A percentile compares a stretch with the other conserved stretches of the same genome.
Evolutionary conservation across 2,888 invertebrate species (phyloP).

Genomic region (Eristalinus sepulchralis): DNA sequence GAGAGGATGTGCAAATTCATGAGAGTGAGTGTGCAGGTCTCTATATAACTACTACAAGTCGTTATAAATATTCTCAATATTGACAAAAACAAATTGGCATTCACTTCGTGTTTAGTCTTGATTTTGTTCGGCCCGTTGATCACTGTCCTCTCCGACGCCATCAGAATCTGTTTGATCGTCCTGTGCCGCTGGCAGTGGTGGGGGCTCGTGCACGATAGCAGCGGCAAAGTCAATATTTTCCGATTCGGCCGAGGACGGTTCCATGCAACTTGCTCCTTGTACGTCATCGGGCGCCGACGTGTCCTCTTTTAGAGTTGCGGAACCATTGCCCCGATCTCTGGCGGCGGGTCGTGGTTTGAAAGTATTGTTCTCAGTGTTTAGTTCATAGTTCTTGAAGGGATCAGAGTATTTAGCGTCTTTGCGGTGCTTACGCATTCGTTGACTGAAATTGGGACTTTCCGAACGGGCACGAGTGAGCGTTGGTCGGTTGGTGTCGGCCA

Average conservation of each 20-base stretch:
- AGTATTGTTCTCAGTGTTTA: conserved; percentile 79
- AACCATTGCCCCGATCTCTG: conserved; percentile 45
- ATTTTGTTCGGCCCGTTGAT: conserved; percentile 42
- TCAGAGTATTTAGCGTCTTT: conserved; percentile 75
- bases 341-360: conserved; percentile 75
- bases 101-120: conserved; percentile 50
- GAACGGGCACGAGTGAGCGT: conserved; percentile 78
- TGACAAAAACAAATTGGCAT: conserved; percentile 61
- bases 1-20: not conserved
- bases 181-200: not conserved
- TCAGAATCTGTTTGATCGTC: conserved; percentile 57
- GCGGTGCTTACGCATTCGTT: conserved; percentile 73
- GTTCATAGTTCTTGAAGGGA: conserved; percentile 79
- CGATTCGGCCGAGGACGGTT: conserved; percentile 41
- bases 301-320: conserved; percentile 42
- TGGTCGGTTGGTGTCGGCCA: conserved; percentile 73
- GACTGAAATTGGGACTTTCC: conserved; percentile 79
- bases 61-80: conserved; percentile 14
- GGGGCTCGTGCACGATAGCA: conserved; percentile 19
- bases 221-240: conserved; percentile 44
- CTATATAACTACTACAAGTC: conserved; percentile 6
- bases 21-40: not conserved
- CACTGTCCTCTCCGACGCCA: conserved; percentile 48
- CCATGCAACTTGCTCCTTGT: conserved; percentile 29
- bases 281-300: conserved; percentile 30